phyloP scores from a whole-genome alignment of 2,113 vertebrate genomes.

The Thryonomys swinderianus region DNA sequence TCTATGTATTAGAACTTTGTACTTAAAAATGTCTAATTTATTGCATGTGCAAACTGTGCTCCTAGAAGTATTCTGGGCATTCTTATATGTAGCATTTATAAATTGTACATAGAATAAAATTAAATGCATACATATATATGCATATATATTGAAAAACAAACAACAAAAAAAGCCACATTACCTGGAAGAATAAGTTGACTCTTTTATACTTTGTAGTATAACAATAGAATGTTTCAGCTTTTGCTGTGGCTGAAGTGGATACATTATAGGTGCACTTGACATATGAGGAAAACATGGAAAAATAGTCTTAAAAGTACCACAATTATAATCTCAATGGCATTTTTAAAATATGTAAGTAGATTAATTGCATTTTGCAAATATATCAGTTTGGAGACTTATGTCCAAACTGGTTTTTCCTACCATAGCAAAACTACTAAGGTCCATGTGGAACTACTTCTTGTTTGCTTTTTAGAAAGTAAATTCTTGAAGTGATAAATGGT shows the following conservation, averaged over 20 bases:
- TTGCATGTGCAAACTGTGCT: conserved; percentile 49
- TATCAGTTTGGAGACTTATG: not conserved
- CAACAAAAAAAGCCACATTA: not conserved
- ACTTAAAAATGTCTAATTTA: not conserved
- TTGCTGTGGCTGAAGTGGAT: not conserved
- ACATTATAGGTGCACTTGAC: not conserved
- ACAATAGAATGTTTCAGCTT: conserved; percentile 27
- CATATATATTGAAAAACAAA: not conserved
- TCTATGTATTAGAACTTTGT: conserved; percentile 40
- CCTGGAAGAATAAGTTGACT: not conserved
- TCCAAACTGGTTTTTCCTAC: conserved; percentile 17
- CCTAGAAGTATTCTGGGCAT: not conserved
- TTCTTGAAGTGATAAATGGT: conserved; percentile 23
- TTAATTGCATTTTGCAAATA: not conserved
- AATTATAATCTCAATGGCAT: not conserved
- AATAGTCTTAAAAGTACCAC: not conserved
- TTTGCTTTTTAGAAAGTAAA: conserved; percentile 41
- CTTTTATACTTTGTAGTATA: not conserved
- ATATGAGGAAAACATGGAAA: not conserved
- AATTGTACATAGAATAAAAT: conserved; percentile 40
- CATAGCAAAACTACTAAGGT: not conserved
- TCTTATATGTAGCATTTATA: conserved; percentile 11
- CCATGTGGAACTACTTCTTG: not conserved
- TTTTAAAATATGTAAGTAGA: not conserved
- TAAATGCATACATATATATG: not conserved